Evolutionary conservation across 92 coral and sea anemone species (phyloP), one percentile per base, ranked within the genome.

Genomic region (Galaxea fascicularis): DNA sequence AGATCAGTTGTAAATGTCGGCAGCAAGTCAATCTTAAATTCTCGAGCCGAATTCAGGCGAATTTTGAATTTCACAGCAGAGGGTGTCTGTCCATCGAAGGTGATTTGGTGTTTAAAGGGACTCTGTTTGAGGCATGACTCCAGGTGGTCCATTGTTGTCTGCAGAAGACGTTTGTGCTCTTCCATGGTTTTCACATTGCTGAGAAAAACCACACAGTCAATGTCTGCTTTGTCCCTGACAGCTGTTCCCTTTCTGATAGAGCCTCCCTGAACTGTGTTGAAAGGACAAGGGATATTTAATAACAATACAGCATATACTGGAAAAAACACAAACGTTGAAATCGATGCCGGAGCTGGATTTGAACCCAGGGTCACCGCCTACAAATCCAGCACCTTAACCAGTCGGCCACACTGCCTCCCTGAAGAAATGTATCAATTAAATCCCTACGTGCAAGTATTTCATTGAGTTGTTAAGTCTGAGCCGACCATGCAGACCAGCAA

Each of bases 211-310:
- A 56, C 62, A 56, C 0, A 0, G 62, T 72, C 63, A 49, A 45
- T 56, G 69, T 70, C 83, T 64, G 66, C 74, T 72, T 78, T 78
- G 47, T 78, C 83, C 69, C 60, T 78, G n/a, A 56, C 62, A 56
- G 62, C 62, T 56, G 62, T 56, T 56, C 62, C 62, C 62, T 56
- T 56, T 56, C 62, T 22, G 62, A 56, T 4, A 56, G 62, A 56
- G 62, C 62, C 62, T 56, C 62, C 62, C 62, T 56, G 62, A 56
- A 56, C 15, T 56, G 62, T 56, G n/a, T n/a, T n/a, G n/a, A n/a
- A n/a, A n/a, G n/a, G n/a, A n/a, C n/a, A n/a, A n/a, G n/a, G n/a
- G n/a, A 56, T 56, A 14, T 56, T 14, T 56, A 14, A 56, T 14
- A 47, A 47, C 14, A 56, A 56, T 56, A 3, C 62, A 56, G 62